Evolutionary conservation across 64 coral and sea anemone species (phyloP), one percentile per base, ranked within the genome.

Genomic region (Pocillopora damicornis): DNA sequence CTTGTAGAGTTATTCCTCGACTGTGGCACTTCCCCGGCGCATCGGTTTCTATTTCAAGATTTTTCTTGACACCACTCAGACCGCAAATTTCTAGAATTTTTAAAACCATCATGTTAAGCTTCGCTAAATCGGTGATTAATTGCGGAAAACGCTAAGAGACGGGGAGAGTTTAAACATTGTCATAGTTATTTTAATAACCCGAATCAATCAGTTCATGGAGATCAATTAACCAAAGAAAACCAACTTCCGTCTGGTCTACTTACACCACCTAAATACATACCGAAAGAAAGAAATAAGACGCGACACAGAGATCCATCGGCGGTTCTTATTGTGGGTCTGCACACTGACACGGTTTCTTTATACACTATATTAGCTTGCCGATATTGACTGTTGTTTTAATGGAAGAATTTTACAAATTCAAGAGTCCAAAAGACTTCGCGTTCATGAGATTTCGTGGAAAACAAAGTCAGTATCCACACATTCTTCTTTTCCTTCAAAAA

Each of bases 171-270:
- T 25, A 22, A 81, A 72, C 65, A 51, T 37, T 26, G 64, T 42
- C 15, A 71, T 84, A n/a, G 63, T 84, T 84, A 84, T 37, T 84
- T 72, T 84, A 84, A 84, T 58, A 84, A 84, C 81, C 8, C 23
- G 81, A 84, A 57, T 84, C 63, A 38, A 84, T 84, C 30, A 30
- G 30, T 84, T 84, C 81, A 84, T 65, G 22, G 36, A 22, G 81
- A 84, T 84, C 35, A 84, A 84, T 84, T 84, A 84, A 72, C 22
- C 18, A 84, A 45, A 84, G 63, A 84, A 84, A 84, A 65, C 6
- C 36, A 20, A 7, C 64, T 84, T 84, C 81, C 81, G 81, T 84
- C 64, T 69, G 18, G 61, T 36, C 64, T 84, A 84, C 68, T 84
- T 84, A 25, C 8, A 65, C 81, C 37, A 84, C 73, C 42, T 84